Evolutionary conservation across 2,888 invertebrate genomes (phyloP).

Genomic region (Agriopis leucophaearia): DNA sequence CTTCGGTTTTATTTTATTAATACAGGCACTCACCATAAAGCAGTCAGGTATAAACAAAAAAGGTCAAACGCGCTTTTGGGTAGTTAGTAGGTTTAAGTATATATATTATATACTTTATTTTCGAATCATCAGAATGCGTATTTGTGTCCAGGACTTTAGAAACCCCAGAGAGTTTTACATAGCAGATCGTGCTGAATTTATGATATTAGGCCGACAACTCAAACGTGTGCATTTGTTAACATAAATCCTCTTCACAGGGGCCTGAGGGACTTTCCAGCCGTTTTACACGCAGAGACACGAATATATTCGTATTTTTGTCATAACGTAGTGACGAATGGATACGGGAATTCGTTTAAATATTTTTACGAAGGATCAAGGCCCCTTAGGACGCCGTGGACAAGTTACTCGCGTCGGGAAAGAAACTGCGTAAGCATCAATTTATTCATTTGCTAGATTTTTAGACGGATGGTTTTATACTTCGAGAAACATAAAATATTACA

Average conservation of each 20-base stretch:
- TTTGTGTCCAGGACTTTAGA: conserved; percentile 1
- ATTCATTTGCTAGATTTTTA: conserved; percentile 15
- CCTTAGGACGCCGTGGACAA: not conserved
- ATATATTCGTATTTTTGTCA: conserved; percentile 21
- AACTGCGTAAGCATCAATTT: conserved; percentile 1
- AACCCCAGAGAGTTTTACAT: conserved; percentile 12
- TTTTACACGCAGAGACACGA: conserved; percentile 23
- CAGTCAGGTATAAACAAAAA: too few relatives aligned
- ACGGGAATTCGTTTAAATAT: conserved; percentile 17
- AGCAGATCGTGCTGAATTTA: conserved; percentile 35
- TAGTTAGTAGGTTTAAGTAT: too few relatives aligned
- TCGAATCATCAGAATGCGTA: not conserved
- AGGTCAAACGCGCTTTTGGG: too few relatives aligned
- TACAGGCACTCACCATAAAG: too few relatives aligned
- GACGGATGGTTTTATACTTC: not conserved
- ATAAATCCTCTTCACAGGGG: conserved; percentile 44
- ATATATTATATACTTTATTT: too few relatives aligned
- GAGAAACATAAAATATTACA: not conserved
- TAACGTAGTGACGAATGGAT: conserved; percentile 22
- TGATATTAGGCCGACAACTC: conserved; percentile 37
- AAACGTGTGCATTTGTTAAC: conserved; percentile 44
- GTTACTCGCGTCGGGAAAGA: not conserved
- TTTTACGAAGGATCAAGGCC: conserved; percentile 7
- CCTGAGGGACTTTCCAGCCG: conserved; percentile 32
- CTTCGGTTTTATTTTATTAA: too few relatives aligned